Evolutionary conservation across 2,797 vertebrate genomes (phyloP).

Genomic region (Aulostomus chinensis): DNA sequence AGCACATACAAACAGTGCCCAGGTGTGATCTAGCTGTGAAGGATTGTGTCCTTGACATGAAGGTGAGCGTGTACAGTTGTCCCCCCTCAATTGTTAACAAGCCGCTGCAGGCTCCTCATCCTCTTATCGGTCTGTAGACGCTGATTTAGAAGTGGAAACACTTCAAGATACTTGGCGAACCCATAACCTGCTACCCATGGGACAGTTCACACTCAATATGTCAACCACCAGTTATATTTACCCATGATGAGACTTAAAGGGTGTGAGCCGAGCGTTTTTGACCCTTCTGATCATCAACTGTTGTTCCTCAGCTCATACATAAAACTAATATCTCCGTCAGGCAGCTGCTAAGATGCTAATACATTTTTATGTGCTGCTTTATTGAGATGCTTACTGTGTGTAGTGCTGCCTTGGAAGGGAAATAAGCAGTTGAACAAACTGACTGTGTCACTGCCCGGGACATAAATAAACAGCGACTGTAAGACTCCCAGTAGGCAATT

Average conservation of each 20-base stretch:
- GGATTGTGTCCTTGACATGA: constrained; percentile 71
- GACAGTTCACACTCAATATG: constrained; percentile 6
- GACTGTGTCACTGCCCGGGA: constrained; percentile 37
- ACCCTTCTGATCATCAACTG: background rate
- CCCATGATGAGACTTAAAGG: constrained; percentile 6
- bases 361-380: constrained; percentile 20
- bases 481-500: constrained; percentile 36
- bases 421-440: constrained; percentile 33
- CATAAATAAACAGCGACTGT: constrained; percentile 44
- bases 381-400: constrained; percentile 7
- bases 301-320: constrained; percentile 27
- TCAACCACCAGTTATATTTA: constrained; percentile 10
- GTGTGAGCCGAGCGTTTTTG: constrained; percentile 2
- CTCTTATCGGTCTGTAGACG: constrained; percentile 11
- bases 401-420: constrained; percentile 8
- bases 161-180: constrained; percentile 1
- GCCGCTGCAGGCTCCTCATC: constrained; percentile 28
- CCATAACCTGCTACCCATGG: background rate
- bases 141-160: constrained; percentile 14
- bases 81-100: constrained; percentile 50
- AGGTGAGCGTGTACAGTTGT: constrained; percentile 64
- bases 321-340: constrained; percentile 13
- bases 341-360: constrained; percentile 21
- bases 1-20: constrained; percentile 45
- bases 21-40: constrained; percentile 65